Evolutionary conservation across 1,140 invertebrate genomes (phyloP), one percentile per base, ranked within the genome.

Genomic region (Ganaspis sp.): DNA sequence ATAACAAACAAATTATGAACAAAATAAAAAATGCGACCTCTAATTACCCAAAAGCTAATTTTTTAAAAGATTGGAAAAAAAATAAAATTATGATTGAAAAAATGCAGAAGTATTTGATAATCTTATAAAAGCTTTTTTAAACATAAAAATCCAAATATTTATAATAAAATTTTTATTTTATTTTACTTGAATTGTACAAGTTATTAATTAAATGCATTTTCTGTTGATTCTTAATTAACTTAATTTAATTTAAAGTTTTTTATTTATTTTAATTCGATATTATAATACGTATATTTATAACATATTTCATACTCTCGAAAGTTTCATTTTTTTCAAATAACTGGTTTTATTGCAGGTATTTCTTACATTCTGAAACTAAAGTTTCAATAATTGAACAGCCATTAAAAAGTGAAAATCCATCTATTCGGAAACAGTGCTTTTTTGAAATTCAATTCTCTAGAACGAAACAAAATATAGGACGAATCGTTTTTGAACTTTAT

Each of bases 401-500:
- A 29, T 75, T 75, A 29, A 77, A 77, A 8, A 64, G n/a, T 19
- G 19, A 69, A 17, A 58, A 75, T 73, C 64, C 70, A 5, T 9
- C 9, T 9, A 54, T 70, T 58, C 81, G 81, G 73, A 83, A 81
- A 6, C 84, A 34, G 83, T 91, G 89, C 75, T 90, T 87, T 45
- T 87, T 91, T 26, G 89, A 91, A 71, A 76, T 91, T 29, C 82
- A 86, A 84, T 70, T 90, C 15, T 72, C 70, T 58, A 79, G 79
- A 23, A 84, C 83, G 6, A 81, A 82, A 72, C 79, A 84, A 19
- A 86, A 82, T 73, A 84, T 93, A 23, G 93, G 93, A 15, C 83
- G 88, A 64, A 87, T 94, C 21, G 81, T 93, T 12, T 87, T 94
- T 38, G 92, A 95, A 90, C 86, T 95, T 19, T 95, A 94, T 81